Evolutionary conservation across 2,888 invertebrate genomes (phyloP), one percentile per base, ranked within the genome.

Genomic region (Dichetophora obliterata): DNA sequence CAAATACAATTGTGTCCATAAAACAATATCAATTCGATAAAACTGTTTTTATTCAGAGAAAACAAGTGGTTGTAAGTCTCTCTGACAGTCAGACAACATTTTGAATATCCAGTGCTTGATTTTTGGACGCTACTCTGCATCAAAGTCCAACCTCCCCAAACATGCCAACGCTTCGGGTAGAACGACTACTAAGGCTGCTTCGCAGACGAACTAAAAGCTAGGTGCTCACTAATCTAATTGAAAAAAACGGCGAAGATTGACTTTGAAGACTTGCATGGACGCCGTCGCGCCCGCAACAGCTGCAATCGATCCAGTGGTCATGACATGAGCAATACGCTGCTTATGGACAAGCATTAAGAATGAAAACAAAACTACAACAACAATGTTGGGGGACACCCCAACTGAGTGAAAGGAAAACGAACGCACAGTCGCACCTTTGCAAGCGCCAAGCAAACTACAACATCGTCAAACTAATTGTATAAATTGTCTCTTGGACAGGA

Each of bases 401-500:
- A 69, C 69, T 50, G 43, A 11, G 43, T 43, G 11, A 43, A 14
- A 43, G 43, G 43, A 6, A 16, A 16, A 8, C 69, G 19, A 22
- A 52, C 22, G 52, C 52, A 43, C 43, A 43, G 48, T 24, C 27
- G 50, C 66, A 66, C 69, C 69, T 24, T n/a, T 52, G 16, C 27
- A 31, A 27, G 27, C n/a, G 5, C 14, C 6, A 22, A 59, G 59
- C 43, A 6, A 61, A 50, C 50, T 22, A 48, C 68, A 48, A 48
- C 48, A 22, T 14, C 65, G 63, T 16, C 22, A 16, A 52, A 52
- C 24, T 66, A 74, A 54, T 37, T 54, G 65, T 24, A 43, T 52
- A 54, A 54, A 52, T 34, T 66, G 65, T 65, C 65, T 54, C 52
- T n/a, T 65, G 52, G 66, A 66, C 65, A 57, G 66, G n/a, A n/a